These are phyloP conservation scores for Amblyopsis rosae DNA, from an alignment of 2,113 vertebrate genomes.

Conservation along the genomic window DNA sequence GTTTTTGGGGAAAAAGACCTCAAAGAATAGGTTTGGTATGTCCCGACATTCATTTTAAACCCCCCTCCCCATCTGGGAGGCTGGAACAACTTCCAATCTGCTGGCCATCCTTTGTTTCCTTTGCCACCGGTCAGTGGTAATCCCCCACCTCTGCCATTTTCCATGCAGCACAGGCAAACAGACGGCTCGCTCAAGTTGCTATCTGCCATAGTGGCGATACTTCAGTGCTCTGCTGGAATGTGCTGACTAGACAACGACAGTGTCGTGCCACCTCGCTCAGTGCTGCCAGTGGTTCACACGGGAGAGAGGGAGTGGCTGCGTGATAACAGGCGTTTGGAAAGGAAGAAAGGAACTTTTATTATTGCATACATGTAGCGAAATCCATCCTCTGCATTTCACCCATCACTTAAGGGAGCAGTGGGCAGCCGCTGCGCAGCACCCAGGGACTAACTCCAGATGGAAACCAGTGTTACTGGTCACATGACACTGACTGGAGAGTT, in stretches of 20 bases:
- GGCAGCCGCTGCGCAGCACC: too few relatives aligned
- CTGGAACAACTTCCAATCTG: slow-evolving; percentile 57
- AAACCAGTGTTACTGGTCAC: too few relatives aligned
- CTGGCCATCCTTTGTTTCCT: slow-evolving; percentile 70
- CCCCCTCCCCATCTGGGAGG: slow-evolving; percentile 45
- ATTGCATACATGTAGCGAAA: too few relatives aligned
- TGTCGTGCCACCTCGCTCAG: slow-evolving; percentile 66
- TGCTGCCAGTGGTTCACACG: slow-evolving; percentile 67
- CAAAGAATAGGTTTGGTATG: slow-evolving; percentile 49
- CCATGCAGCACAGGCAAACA: slow-evolving; percentile 65
- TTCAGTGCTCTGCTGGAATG: slow-evolving; percentile 67
- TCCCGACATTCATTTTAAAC: slow-evolving; percentile 62
- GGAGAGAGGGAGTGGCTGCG: slow-evolving; percentile 52
- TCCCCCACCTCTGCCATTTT: slow-evolving; percentile 64
- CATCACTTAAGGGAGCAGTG: too few relatives aligned
- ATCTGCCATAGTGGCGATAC: slow-evolving; percentile 66
- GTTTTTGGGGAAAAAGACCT: slow-evolving; percentile 46
- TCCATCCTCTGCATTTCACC: too few relatives aligned
- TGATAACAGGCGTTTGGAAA: slow-evolving; percentile 47
- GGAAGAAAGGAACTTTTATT: too few relatives aligned
- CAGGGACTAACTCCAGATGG: too few relatives aligned
- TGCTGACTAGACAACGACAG: slow-evolving; percentile 65
- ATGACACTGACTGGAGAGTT: too few relatives aligned
- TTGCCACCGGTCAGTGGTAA: slow-evolving; percentile 69
- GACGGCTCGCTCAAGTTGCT: slow-evolving; percentile 68